Evolutionary conservation across 2,113 vertebrate species (phyloP).

Genomic region (Neopipo cinnamomea): DNA sequence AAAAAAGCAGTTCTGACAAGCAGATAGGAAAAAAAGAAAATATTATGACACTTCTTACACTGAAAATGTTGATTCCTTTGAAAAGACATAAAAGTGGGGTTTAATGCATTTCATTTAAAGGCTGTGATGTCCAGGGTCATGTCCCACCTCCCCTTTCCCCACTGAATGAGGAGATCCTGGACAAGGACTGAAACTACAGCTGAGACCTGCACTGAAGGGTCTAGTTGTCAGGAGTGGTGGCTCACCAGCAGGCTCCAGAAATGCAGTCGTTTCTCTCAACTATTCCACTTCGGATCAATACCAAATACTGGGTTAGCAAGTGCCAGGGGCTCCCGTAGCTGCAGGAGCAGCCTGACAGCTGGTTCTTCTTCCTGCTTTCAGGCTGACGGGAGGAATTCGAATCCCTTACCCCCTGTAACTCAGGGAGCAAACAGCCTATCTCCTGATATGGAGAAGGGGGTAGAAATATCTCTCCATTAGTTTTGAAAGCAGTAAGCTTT

Average conservation of each 20-base stretch:
- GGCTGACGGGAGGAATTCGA: rapidly evolving
- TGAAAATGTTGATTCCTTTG: neutral
- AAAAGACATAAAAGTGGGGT: neutral
- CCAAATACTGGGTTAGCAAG: rapidly evolving
- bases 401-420: neutral
- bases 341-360: too few relatives aligned
- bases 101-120: neutral
- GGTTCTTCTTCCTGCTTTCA: neutral
- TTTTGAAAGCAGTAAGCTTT: neutral
- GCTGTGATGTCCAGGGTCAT: neutral
- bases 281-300: rapidly evolving
- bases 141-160: neutral
- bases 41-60: neutral
- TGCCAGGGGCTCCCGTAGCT: rapidly evolving
- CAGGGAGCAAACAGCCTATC: neutral
- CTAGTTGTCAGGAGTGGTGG: neutral
- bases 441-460: neutral
- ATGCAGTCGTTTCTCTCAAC: neutral
- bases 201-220: neutral
- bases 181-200: neutral
- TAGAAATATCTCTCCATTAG: neutral
- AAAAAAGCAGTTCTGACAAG: neutral
- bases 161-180: neutral
- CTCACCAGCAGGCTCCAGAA: neutral
- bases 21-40: neutral